Evolutionary conservation across 2,113 vertebrate genomes (phyloP).

Genomic region (Neogale vison): DNA sequence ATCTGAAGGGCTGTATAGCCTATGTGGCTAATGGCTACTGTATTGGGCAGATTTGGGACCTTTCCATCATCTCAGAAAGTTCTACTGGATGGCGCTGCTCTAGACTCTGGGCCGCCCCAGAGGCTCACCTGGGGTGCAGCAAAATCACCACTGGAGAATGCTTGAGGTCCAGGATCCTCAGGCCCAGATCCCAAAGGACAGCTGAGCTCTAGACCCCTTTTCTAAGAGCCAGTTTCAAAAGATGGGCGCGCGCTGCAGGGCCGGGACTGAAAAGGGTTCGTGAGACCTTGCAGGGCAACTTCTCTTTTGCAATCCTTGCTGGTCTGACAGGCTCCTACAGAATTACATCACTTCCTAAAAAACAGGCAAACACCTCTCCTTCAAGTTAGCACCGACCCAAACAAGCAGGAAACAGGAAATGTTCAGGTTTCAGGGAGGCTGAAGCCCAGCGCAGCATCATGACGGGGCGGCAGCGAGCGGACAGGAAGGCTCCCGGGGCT

Average conservation of each 20-base stretch:
- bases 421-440: slow-evolving; percentile 78
- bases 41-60: not conserved
- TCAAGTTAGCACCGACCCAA: slow-evolving; percentile 85
- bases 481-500: slow-evolving; percentile 70
- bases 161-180: not conserved
- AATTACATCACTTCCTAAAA: slow-evolving; percentile 95
- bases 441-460: slow-evolving; percentile 70
- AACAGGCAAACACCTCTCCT: slow-evolving; percentile 88
- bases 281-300: slow-evolving; percentile 72
- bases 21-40: not conserved
- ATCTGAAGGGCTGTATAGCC: not conserved
- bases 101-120: not conserved
- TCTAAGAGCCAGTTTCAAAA: not conserved
- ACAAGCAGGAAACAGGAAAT: slow-evolving; percentile 93
- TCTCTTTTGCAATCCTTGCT: slow-evolving; percentile 86
- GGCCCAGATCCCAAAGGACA: not conserved
- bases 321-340: slow-evolving; percentile 90
- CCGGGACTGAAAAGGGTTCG: not conserved
- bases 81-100: not conserved
- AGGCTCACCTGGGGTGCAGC: not conserved
- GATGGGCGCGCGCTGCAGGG: not conserved
- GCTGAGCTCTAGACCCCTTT: not conserved
- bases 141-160: not conserved
- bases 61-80: not conserved
- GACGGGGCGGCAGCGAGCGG: slow-evolving; percentile 73